A percentile compares a stretch with the other conserved stretches of the same genome.
Conservation (phyloP, 2,113 vertebrate genomes). For the Sitta europaea region DNA sequence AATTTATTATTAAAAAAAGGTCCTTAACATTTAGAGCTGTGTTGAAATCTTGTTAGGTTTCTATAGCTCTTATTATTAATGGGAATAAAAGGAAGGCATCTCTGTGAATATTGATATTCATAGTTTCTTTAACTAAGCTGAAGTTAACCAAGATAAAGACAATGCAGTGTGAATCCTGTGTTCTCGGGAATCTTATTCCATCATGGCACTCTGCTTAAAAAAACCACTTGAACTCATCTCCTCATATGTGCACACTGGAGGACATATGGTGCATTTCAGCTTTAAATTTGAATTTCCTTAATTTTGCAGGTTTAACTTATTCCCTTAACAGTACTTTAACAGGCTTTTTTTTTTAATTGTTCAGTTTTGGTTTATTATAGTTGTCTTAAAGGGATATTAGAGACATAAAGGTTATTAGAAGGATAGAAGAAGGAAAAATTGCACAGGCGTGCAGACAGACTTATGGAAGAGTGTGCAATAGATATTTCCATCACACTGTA, state of each 20-base stretch:
- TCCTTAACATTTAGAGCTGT: not conserved
- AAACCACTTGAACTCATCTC: slow-evolving; percentile 40
- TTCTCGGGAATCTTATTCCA: not conserved
- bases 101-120: not conserved
- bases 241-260: slow-evolving; percentile 42
- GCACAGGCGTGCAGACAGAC: slow-evolving; percentile 17
- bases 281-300: slow-evolving; percentile 70
- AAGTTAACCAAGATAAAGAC: not conserved
- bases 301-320: slow-evolving; percentile 64
- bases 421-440: slow-evolving; percentile 22
- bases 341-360: slow-evolving; percentile 53
- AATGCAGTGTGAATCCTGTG: not conserved
- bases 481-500: slow-evolving; percentile 53
- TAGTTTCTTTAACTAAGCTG: not conserved
- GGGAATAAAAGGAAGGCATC: not conserved
- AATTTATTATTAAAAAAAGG: not conserved
- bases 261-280: slow-evolving; percentile 70
- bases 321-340: slow-evolving; percentile 64
- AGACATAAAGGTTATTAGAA: slow-evolving; percentile 41
- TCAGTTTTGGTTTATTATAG: slow-evolving; percentile 58
- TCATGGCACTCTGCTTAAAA: slow-evolving; percentile 17
- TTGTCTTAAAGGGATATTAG: slow-evolving; percentile 46
- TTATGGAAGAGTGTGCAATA: slow-evolving; percentile 54
- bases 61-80: not conserved
- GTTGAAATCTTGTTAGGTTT: slow-evolving; percentile 3